Percentiles rank a stretch among this genome's conserved stretches.
Conservation (phyloP, 1,140 invertebrate genomes). For the Littorina saxatilis region DNA sequence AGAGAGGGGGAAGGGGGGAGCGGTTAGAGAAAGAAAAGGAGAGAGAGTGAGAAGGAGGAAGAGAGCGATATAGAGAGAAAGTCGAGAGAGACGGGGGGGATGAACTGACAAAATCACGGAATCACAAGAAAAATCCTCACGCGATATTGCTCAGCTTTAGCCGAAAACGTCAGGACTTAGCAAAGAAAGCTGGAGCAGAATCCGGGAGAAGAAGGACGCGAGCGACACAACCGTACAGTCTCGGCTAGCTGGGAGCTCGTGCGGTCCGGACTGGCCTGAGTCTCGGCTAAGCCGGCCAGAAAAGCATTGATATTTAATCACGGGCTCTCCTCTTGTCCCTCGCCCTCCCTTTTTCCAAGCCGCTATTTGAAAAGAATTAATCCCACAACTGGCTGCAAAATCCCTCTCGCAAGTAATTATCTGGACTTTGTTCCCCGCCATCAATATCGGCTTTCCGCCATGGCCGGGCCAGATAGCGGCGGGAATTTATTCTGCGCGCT, state of each 20-base stretch:
- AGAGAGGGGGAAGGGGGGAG: no score
- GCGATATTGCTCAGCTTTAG: no score
- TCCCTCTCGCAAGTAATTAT: conserved; percentile 42
- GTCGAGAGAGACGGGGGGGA: no score
- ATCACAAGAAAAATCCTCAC: no score
- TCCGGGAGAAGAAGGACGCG: no score
- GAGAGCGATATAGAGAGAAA: not conserved
- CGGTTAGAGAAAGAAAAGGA: not conserved
- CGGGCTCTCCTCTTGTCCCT: not conserved
- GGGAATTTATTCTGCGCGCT: conserved; percentile 36
- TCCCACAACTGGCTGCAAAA: conserved; percentile 38
- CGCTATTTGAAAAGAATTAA: conserved; percentile 44
- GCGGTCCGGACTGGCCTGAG: no score
- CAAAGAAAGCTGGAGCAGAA: no score
- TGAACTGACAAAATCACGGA: no score
- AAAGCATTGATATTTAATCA: conserved; percentile 36
- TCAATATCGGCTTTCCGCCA: conserved; percentile 39
- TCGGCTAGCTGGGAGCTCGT: no score
- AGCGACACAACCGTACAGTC: no score
- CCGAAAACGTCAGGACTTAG: no score
- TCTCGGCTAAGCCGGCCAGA: not conserved
- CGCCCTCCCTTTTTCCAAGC: conserved; percentile 2
- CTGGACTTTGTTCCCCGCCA: conserved; percentile 39
- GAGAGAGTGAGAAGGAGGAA: not conserved
- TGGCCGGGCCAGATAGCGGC: conserved; percentile 31